Evolutionary conservation across 1,140 invertebrate genomes (phyloP), one percentile per base, ranked within the genome.

Genomic region (Cataglyphis hispanica): DNA sequence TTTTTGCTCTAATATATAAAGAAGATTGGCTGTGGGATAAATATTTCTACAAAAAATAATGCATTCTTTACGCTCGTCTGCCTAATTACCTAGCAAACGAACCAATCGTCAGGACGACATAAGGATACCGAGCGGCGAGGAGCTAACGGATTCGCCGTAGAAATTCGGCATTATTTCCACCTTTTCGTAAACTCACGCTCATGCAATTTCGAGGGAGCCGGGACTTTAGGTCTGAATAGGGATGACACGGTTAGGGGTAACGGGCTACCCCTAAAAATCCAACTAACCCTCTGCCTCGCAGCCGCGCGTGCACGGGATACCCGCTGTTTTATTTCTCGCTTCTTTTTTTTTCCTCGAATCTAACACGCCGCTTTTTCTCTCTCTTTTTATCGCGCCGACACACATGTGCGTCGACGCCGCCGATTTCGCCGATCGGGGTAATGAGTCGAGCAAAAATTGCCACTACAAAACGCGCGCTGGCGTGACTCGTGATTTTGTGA

Each of bases 201-300:
- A 66, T 85, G 83, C 77, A 91, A 91, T 92, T 92, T 91, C 43
- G 63, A 89, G 80, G 85, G 86, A 85, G 72, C 43, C 46, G 53
- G 37, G 27, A n/a, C 60, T 61, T 7, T 37, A 16, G 10, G 46
- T 16, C 37, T 77, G 84, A 69, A 83, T 89, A 66, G 85, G 88
- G 88, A 93, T 93, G 91, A 91, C 91, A 91, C 86, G 89, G 90
- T 89, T 78, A 91, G 91, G 91, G 92, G 88, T 91, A 89, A 85
- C 77, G 43, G 43, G 87, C 88, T 91, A 91, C 91, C 90, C 89
- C 87, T 88, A 86, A 89, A 91, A 92, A 93, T 90, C 89, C 91
- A 89, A 61, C 89, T 86, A 92, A 91, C 91, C 92, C 92, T 89
- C 91, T 93, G 92, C 89, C 78, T 90, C 86, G 89, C 83, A 87